A percentile compares a stretch with the other conserved stretches of the same genome.
These are phyloP conservation scores for Larimichthys crocea DNA, from an alignment of 2,113 vertebrate species.

Conservation along the genomic window DNA sequence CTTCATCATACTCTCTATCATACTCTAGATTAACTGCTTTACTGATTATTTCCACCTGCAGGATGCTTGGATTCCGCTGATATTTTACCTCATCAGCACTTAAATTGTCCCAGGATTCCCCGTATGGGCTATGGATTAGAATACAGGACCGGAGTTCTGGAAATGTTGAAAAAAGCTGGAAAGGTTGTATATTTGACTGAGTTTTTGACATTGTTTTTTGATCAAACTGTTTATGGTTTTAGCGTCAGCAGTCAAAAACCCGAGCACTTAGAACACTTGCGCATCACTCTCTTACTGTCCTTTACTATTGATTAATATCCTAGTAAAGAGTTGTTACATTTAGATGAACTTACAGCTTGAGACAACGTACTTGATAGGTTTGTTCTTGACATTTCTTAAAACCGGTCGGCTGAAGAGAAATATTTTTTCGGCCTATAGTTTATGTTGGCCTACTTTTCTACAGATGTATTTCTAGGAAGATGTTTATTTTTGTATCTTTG, in stretches of 20 bases:
- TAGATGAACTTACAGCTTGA: slow-evolving; percentile 19
- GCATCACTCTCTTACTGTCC: slow-evolving; percentile 7
- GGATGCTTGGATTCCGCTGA: slow-evolving; percentile 35
- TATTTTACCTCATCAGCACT: slow-evolving; percentile 46
- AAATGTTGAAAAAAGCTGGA: slow-evolving; percentile 18
- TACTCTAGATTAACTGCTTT: slow-evolving; percentile 16
- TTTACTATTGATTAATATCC: slow-evolving; percentile 7
- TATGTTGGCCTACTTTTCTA: slow-evolving; percentile 50
- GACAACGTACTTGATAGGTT: slow-evolving; percentile 18
- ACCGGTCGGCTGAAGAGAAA: slow-evolving; percentile 12
- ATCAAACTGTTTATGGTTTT: slow-evolving; percentile 6
- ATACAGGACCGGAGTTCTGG: slow-evolving; percentile 4
- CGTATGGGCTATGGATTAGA: neutral
- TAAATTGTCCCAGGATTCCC: neutral
- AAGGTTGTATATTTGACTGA: neutral
- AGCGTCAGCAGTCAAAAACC: slow-evolving; percentile 2
- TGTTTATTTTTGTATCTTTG: slow-evolving; percentile 66
- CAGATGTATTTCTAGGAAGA: slow-evolving; percentile 50
- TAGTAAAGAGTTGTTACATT: slow-evolving; percentile 5
- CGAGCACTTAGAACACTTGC: slow-evolving; percentile 43
- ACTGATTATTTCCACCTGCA: slow-evolving; percentile 29
- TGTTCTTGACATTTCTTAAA: slow-evolving; percentile 1
- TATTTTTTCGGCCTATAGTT: slow-evolving; percentile 38
- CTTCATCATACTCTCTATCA: neutral
- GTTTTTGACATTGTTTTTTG: slow-evolving; percentile 15